Base-by-base conservation (phyloP, 2,797 vertebrate genomes). In the Chromobotia macracanthus region DNA sequence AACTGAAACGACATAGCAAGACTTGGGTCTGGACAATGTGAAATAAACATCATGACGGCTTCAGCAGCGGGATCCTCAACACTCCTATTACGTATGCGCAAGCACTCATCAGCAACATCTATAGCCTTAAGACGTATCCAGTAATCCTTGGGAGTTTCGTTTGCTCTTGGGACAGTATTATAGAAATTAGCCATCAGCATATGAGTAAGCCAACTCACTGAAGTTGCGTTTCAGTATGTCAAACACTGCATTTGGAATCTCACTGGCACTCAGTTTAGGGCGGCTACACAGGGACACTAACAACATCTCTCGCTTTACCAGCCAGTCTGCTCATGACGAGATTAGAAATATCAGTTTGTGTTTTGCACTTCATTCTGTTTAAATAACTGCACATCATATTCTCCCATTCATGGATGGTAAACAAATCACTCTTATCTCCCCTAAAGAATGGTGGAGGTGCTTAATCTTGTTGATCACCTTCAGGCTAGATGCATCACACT, bases 381-480 rank as follows among this genome's bases (percentile, higher is more conserved):
- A 50, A 50, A 50, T 16, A 16, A 50, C 48, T 18, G 48, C 15
- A 50, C 48, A 50, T 50, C 48, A 50, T 66, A 12, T 80, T 68
- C 5, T 72, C 82, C 82, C 73, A 83, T 35, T 83, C 78, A 80
- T 79, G 70, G 1, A 81, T 46, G 0, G 65, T 38, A 68, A 67
- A 66, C 1, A 3, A 13, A 6, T 81, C 79, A n/a, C 38, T 68
- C 1, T 21, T 3, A 53, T 74, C 56, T 25, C 56, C 74, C 15
- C 69, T 63, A 28, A 83, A 80, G 21, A 78, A 58, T 0, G 79
- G 70, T 1, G 79, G 75, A 3, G 64, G 56, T 23, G 46, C 18
- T 1, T 19, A 0, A 6, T 79, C 70, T n/a, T 68, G 21, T 5
- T 85, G 79, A 48, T 38, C 3, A 83, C 60, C 2, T 71, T 81